Conservation (phyloP, 2,888 invertebrate genomes). For the Melolontha melolontha region DNA sequence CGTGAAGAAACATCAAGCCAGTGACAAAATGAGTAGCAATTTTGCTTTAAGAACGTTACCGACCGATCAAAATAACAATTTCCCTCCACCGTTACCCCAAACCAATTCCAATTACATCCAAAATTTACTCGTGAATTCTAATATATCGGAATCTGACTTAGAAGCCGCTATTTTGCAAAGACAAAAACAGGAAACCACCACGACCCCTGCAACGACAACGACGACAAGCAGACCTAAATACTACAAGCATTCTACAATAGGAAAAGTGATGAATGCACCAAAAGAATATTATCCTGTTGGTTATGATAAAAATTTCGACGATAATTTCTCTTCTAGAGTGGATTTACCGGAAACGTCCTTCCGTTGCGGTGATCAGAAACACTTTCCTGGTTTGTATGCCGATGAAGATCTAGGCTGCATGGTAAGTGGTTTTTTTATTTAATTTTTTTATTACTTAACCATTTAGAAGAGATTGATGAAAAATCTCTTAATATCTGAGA, state of each 20-base stretch:
- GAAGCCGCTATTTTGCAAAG: conserved; percentile 81
- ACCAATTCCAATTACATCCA: conserved; percentile 57
- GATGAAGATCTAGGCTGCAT: conserved; percentile 91
- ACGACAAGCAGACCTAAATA: conserved; percentile 65
- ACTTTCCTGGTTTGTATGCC: conserved; percentile 90
- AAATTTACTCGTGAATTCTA: conserved; percentile 72
- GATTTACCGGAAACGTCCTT: conserved; percentile 87
- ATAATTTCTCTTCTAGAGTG: conserved; percentile 86
- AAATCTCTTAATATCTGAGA: too few species aligned
- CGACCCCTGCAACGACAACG: conserved; percentile 65
- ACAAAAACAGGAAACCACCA: conserved; percentile 68
- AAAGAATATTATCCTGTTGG: conserved; percentile 89
- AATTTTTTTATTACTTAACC: background rate
- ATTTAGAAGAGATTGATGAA: too few species aligned
- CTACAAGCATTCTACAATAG: conserved; percentile 62
- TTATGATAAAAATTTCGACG: conserved; percentile 90
- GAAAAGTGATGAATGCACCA: conserved; percentile 89
- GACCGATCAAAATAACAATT: conserved; percentile 52
- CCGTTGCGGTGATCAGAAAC: conserved; percentile 89
- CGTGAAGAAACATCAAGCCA: conserved; percentile 45
- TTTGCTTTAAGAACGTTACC: conserved; percentile 58
- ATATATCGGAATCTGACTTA: conserved; percentile 82
- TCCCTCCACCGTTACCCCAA: conserved; percentile 50
- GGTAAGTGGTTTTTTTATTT: conserved; percentile 72
- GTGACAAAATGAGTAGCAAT: conserved; percentile 58